Base-by-base conservation (phyloP, 2,113 vertebrate genomes). In the Trematocara variabile region DNA sequence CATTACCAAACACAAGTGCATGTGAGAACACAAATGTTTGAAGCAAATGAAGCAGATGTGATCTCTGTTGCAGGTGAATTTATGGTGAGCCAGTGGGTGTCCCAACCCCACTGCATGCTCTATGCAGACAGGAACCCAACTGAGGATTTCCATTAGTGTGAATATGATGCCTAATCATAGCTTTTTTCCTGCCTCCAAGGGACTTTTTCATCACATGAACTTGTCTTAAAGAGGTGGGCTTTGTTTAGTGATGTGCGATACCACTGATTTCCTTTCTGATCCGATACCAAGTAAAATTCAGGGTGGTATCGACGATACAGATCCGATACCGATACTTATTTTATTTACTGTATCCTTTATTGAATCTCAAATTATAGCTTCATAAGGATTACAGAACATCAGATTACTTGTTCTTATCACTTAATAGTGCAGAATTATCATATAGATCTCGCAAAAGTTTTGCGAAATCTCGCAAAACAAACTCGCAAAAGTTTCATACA, bases 41-140 rank as follows among this genome's bases (percentile, higher is more conserved):
- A 48, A 30, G 22, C 41, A 75, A 18, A 75, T 70, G 3, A 44
- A 44, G 37, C 65, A 70, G 39, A 70, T 44, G 11, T 3, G 37
- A 0, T 41, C 34, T 41, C 37, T 41, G 37, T 0, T 70, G 11
- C 5, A 70, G 37, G 37, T 25, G 41, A 30, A 73, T 48, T 73
- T 28, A 18, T 28, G 25, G 5, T 73, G 68, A 16, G 8, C 12
- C 65, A 70, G 1, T 44, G 18, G 14, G 8, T 28, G 22, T 46
- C 68, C 41, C 44, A 37, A 16, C 22, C 1, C 14, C 1, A 14
- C 41, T 10, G 8, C 41, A 48, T 4, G 39, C 13, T 48, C 2
- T 28, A 44, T 70, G 41, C 22, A 75, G 1, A 7, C 68, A 28
- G 41, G 1, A 46, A 73, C 22, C 41, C 20, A 73, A 46, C 65